These are phyloP conservation scores for Eudyptes chrysolophus DNA, from an alignment of 2,113 vertebrate genomes.

Conservation along the genomic window DNA sequence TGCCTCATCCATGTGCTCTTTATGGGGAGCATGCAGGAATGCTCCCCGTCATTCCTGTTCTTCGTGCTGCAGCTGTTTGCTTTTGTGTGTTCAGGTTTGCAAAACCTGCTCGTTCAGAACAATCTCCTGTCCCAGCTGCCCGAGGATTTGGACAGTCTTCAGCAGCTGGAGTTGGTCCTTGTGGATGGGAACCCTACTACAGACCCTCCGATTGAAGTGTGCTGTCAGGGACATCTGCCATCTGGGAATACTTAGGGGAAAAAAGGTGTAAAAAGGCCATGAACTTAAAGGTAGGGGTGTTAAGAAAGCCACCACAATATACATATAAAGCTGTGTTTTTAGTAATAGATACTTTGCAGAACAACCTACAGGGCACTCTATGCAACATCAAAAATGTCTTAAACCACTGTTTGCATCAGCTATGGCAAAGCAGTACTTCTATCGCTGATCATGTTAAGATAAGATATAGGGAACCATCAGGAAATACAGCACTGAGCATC, in stretches of 20 bases:
- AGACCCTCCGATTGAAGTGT: conserved; percentile 17
- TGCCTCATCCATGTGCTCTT: not conserved
- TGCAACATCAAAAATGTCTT: not conserved
- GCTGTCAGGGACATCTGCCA: not conserved
- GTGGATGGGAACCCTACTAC: conserved; percentile 62
- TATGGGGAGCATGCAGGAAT: not conserved
- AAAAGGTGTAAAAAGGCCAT: not conserved
- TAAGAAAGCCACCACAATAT: not conserved
- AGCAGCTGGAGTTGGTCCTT: conserved; percentile 42
- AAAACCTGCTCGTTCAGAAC: conserved; percentile 58
- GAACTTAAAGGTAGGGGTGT: conserved; percentile 49
- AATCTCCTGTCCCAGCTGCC: conserved; percentile 63
- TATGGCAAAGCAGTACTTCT: not conserved
- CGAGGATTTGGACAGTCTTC: conserved; percentile 48
- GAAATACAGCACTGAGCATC: not conserved
- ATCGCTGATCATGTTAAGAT: not conserved
- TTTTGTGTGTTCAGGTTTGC: conserved; percentile 56
- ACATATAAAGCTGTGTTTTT: not conserved
- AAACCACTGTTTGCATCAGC: not conserved
- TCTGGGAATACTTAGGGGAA: conserved; percentile 40
- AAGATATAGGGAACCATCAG: not conserved
- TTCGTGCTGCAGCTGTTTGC: not conserved
- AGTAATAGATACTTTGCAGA: not conserved
- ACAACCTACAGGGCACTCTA: not conserved
- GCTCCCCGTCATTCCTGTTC: not conserved